Conservation (phyloP, 2,113 vertebrate species). For the Plestiodon gilberti region DNA sequence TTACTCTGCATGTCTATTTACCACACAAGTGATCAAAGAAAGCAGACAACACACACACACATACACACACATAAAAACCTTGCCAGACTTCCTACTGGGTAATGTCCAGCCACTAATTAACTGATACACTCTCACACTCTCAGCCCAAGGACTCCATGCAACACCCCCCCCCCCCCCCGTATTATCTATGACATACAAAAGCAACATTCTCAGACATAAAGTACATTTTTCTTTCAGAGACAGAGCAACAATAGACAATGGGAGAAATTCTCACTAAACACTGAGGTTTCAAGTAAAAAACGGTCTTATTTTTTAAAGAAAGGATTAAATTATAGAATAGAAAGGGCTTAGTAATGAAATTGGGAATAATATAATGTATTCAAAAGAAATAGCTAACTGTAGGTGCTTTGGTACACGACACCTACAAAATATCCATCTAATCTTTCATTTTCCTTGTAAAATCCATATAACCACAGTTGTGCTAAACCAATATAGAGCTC, state of each 20-base stretch:
- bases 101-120: conserved; percentile 85
- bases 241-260: conserved; percentile 30
- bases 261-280: conserved; percentile 27
- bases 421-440: conserved; percentile 45
- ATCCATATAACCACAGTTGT: conserved; percentile 28
- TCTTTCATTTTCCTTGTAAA: conserved; percentile 51
- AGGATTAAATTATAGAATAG: conserved; percentile 22
- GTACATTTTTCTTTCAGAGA: conserved; percentile 35
- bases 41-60: conserved; percentile 72
- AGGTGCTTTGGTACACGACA: conserved; percentile 48
- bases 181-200: conserved; percentile 10
- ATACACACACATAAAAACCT: conserved; percentile 60
- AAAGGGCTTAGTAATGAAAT: conserved; percentile 33
- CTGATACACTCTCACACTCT: conserved; percentile 72
- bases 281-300: neutral
- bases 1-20: conserved; percentile 83
- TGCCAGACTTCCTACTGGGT: conserved; percentile 78
- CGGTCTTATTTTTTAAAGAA: neutral
- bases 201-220: conserved; percentile 35
- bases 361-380: conserved; percentile 54
- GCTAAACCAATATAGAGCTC: conserved; percentile 30
- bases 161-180: conserved; percentile 60
- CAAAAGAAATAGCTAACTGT: conserved; percentile 59
- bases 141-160: conserved; percentile 52
- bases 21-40: conserved; percentile 87